Percentiles rank a stretch among this genome's conserved stretches.
These are phyloP conservation scores for Nymphalis c-album DNA, from an alignment of 2,888 invertebrate species.

Conservation along the genomic window DNA sequence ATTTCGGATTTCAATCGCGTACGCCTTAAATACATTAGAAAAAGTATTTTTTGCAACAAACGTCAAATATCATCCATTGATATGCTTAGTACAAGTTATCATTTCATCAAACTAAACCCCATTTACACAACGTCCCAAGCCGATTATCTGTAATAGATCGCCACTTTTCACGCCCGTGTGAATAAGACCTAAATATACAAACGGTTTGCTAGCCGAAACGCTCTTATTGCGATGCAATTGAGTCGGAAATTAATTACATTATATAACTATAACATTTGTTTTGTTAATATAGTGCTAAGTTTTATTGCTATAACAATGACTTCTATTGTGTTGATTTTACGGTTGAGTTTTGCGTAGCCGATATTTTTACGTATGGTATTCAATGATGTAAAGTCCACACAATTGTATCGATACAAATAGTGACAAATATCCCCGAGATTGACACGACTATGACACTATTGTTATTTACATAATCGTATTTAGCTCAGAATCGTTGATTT, in stretches of 20 bases:
- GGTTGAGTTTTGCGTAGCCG: not conserved
- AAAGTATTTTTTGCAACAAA: not conserved
- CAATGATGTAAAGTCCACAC: constrained; percentile 24
- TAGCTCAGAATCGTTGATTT: constrained; percentile 7
- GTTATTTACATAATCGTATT: constrained; percentile 16
- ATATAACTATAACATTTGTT: not conserved
- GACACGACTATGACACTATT: constrained; percentile 25
- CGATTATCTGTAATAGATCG: constrained; percentile 75
- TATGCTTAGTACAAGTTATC: not conserved
- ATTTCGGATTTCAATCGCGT: too few relatives aligned
- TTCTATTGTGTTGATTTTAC: not conserved
- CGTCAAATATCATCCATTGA: constrained; percentile 1
- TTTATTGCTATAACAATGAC: not conserved
- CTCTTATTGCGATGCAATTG: not conserved
- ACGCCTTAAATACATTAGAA: too few relatives aligned
- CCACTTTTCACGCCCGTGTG: constrained; percentile 56
- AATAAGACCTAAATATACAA: constrained; percentile 11
- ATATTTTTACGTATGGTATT: not conserved
- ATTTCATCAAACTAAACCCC: constrained; percentile 43
- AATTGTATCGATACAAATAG: constrained; percentile 16
- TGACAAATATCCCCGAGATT: constrained; percentile 12
- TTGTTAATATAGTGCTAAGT: not conserved
- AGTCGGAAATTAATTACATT: not conserved
- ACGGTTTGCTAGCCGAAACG: not conserved
- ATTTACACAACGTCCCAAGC: constrained; percentile 68